These are phyloP conservation scores for Heliconius erato DNA, from an alignment of 2,888 invertebrate species.

Conservation along the genomic window DNA sequence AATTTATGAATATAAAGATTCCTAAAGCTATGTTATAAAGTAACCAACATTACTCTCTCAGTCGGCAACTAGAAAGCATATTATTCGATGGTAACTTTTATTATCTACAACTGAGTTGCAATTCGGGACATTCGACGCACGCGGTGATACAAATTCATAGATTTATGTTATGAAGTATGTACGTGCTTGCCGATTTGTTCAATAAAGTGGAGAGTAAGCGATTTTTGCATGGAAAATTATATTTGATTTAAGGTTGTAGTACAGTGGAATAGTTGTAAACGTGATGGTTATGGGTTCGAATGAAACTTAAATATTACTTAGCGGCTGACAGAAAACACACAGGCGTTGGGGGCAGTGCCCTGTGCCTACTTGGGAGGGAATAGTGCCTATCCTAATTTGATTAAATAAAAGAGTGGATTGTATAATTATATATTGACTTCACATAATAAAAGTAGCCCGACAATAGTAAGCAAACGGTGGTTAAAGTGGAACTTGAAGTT, in stretches of 20 bases:
- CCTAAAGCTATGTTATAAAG: not conserved
- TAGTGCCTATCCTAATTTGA: too few species aligned
- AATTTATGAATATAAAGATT: not conserved
- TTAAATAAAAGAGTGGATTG: too few species aligned
- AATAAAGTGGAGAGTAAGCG: not conserved
- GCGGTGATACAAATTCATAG: constrained; percentile 22
- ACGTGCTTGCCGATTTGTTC: constrained; percentile 1
- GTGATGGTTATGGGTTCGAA: too few species aligned
- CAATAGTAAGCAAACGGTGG: too few species aligned
- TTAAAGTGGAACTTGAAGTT: too few species aligned
- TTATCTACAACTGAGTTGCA: constrained; percentile 17
- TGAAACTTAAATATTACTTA: too few species aligned
- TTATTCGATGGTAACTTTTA: constrained; percentile 20
- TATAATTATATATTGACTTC: too few species aligned
- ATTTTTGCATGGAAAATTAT: not conserved
- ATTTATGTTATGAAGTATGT: constrained; percentile 25
- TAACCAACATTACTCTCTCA: not conserved
- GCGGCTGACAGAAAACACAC: too few species aligned
- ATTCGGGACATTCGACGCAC: constrained; percentile 19
- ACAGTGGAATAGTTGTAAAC: not conserved
- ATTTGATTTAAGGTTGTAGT: not conserved
- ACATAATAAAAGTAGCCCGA: too few species aligned
- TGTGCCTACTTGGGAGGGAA: too few species aligned
- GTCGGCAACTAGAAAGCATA: not conserved
- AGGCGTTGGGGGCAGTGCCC: too few species aligned